A percentile compares a stretch with the other conserved stretches of the same genome.
These are phyloP conservation scores for Nematopogon swammerdamellus DNA, from an alignment of 2,888 invertebrate species.

Conservation along the genomic window DNA sequence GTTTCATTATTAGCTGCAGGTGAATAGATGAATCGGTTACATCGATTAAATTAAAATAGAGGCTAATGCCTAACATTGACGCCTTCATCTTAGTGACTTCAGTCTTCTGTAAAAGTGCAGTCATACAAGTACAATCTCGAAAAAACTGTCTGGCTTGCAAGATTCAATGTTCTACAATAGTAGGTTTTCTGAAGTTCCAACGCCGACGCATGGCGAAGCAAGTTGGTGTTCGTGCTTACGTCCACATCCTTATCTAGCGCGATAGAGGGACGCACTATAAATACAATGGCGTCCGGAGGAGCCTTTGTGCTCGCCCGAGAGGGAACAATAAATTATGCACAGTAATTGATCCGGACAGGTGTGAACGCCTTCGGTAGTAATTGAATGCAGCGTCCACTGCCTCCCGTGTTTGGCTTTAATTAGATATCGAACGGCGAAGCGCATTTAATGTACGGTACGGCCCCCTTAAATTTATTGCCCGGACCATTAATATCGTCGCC, in stretches of 20 bases:
- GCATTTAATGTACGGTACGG: background rate
- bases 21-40: too few relatives aligned
- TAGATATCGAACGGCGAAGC: background rate
- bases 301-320: background rate
- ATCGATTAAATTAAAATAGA: too few relatives aligned
- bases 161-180: too few relatives aligned
- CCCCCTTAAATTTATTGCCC: background rate
- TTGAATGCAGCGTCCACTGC: slow-evolving; percentile 2
- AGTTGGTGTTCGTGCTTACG: background rate
- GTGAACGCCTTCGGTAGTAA: slow-evolving; percentile 3
- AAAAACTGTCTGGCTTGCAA: too few relatives aligned
- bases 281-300: background rate
- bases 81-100: too few relatives aligned
- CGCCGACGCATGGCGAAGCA: too few relatives aligned
- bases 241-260: background rate
- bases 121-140: too few relatives aligned
- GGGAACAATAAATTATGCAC: slow-evolving; percentile 2
- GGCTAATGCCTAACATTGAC: too few relatives aligned
- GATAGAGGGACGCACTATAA: background rate
- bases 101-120: too few relatives aligned
- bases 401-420: background rate
- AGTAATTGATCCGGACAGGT: slow-evolving; percentile 3
- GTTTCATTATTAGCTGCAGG: too few relatives aligned
- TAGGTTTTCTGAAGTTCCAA: too few relatives aligned
- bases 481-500: background rate